Percentiles rank a stretch among this genome's conserved stretches.
Evolutionary conservation across 1,140 invertebrate genomes (phyloP).

Genomic region (Bombus cullumanus): DNA sequence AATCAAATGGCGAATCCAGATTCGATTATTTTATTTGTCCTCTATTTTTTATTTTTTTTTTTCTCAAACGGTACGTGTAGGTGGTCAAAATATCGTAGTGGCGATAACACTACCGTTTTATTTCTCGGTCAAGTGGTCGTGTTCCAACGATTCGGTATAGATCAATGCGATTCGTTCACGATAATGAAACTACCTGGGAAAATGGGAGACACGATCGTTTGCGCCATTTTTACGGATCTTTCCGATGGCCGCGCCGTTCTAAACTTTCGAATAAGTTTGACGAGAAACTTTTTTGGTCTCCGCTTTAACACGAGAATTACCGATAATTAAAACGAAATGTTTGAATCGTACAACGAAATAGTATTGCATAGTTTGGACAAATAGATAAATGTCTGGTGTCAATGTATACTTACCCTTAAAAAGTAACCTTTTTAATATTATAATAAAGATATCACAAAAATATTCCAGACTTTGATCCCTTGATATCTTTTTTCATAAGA

Average conservation of each 20-base stretch:
- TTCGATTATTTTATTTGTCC: constrained; percentile 12
- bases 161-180: background rate
- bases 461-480: no score
- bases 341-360: no score
- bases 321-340: no score
- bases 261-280: no score
- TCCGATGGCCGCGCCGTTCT: background rate
- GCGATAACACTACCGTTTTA: constrained; percentile 42
- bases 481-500: no score
- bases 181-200: constrained; percentile 11
- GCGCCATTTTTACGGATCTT: background rate
- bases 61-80: background rate
- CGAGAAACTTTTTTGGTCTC: no score
- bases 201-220: constrained; percentile 18
- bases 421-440: no score
- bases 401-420: no score
- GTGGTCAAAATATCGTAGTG: background rate
- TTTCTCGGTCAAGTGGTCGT: constrained; percentile 19
- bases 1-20: background rate
- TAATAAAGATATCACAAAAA: no score
- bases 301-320: no score
- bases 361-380: no score
- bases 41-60: background rate
- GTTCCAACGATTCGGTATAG: background rate
- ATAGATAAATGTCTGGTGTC: no score